Base-by-base conservation (phyloP, 2,113 vertebrate species). In the Nerophis ophidion region DNA sequence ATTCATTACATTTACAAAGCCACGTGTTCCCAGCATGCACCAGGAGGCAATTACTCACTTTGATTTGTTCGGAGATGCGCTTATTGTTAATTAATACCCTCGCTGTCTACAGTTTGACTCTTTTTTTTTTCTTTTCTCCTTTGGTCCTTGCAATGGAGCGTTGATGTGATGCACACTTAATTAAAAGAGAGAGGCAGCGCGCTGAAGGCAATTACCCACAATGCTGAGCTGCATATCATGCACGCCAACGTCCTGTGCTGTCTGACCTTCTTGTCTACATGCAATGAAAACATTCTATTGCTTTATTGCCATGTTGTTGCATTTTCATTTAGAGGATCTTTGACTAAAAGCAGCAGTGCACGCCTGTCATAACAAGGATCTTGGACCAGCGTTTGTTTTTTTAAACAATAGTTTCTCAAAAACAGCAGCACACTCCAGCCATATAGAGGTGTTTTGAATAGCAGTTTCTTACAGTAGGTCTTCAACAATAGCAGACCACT, bases 61-160 rank as follows among this genome's bases (percentile, higher is more conserved):
- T 63, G 71, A 82, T 74, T 80, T 46, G 49, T 36, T 65, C 61
- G 11, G 52, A 76, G 80, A 84, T 66, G 67, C 70, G 60, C 63
- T 71, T 71, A 60, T 74, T 68, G 74, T 77, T 84, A 84, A 85
- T 87, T 78, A 86, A 85, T 77, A 75, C 52, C 56, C 71, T 4
- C 5, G 61, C 73, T 60, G 61, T 75, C 61, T 77, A 54, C 70
- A 55, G 65, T 36, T 80, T 62, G 71, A 71, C 62, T 77, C 64
- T 60, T 54, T 57, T 47, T 60, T 44, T 26, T 26, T 26, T 26
- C 26, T 63, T 48, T 26, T 26, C 26, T 63, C 47, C 54, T 67
- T 53, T 53, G 65, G 40, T 44, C 40, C 75, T 71, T 79, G 70
- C 59, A 67, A 65, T 58, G 0, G 17, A 61, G 14, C 33, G 33